Evolutionary conservation across 2,888 invertebrate genomes (phyloP).

Genomic region (Megaustenia siamemsis): DNA sequence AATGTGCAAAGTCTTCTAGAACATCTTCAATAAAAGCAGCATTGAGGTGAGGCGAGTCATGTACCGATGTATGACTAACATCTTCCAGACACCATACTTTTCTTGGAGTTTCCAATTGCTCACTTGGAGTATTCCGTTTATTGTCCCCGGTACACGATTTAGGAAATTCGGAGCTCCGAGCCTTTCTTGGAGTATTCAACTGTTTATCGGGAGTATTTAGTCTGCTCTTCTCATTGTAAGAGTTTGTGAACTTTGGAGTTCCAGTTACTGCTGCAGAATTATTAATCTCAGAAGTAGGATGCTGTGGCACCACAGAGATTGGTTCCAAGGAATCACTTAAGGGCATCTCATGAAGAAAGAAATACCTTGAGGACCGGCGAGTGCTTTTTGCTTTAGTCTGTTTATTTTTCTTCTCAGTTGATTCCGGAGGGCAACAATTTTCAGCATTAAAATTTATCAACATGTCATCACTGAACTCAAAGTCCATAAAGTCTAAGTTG

Average conservation of each 20-base stretch:
- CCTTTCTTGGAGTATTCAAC: not conserved
- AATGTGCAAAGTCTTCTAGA: slow-evolving; percentile 1
- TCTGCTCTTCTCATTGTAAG: not conserved
- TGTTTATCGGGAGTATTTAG: not conserved
- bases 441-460: not conserved
- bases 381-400: not conserved
- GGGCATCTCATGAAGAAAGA: slow-evolving; percentile 26
- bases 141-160: not conserved
- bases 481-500: not conserved
- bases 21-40: not conserved
- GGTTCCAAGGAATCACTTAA: not conserved
- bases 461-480: not conserved
- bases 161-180: not conserved
- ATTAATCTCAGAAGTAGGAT: not conserved
- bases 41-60: not conserved
- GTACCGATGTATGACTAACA: no score
- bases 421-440: not conserved
- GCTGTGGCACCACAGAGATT: no score
- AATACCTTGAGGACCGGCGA: slow-evolving; percentile 24
- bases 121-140: not conserved
- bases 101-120: not conserved
- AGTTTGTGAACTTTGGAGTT: not conserved
- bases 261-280: not conserved
- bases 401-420: not conserved
- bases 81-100: not conserved